A percentile compares a stretch with the other conserved stretches of the same genome.
Evolutionary conservation across 2,797 vertebrate species (phyloP).

Genomic region (Poecile montanus): DNA sequence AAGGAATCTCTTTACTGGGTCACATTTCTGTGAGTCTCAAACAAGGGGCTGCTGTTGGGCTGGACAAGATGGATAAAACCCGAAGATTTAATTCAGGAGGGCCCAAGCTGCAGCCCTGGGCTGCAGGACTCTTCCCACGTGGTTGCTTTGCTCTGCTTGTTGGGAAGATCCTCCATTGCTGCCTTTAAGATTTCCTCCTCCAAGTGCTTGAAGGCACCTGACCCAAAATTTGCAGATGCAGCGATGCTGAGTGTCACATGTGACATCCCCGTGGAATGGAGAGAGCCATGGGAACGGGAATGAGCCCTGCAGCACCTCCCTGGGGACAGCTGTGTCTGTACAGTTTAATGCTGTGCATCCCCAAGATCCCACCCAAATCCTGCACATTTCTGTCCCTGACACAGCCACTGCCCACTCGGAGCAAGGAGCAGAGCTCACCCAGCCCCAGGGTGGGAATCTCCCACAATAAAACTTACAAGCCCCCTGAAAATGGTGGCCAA

Average conservation of each 20-base stretch:
- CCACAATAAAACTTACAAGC: neutral
- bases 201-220: neutral
- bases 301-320: neutral
- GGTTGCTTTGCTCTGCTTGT: fast-evolving
- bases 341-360: neutral
- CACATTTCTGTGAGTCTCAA: fast-evolving
- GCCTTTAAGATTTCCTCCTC: neutral
- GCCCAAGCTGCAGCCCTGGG: neutral
- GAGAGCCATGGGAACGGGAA: fast-evolving
- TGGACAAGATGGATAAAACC: neutral
- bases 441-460: neutral
- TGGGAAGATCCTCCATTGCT: neutral
- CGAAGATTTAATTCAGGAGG: neutral
- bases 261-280: fast-evolving
- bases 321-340: neutral
- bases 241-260: neutral
- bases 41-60: constrained; percentile 24
- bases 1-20: neutral
- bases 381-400: neutral
- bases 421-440: neutral
- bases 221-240: neutral
- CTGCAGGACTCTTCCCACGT: neutral
- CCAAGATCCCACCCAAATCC: neutral
- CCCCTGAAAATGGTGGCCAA: neutral
- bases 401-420: neutral